Base-by-base conservation (phyloP, 2,888 invertebrate genomes). In the Plagiodera versicolora region DNA sequence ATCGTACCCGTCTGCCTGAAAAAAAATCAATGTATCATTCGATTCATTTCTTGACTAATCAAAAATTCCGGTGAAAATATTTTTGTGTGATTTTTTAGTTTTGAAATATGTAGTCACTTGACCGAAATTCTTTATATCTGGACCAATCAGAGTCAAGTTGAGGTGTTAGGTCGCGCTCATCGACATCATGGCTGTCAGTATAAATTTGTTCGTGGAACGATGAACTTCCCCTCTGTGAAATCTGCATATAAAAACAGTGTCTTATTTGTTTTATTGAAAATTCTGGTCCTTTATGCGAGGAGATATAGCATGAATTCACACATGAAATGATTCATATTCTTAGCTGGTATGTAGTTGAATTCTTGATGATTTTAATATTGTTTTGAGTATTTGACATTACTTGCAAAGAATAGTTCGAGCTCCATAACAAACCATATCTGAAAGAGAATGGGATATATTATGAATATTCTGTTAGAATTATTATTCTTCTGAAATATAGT, bases 171-270 rank as follows among this genome's bases (percentile, higher is more conserved):
- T 87, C 88, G 87, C 88, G 87, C 87, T 88, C 87, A 86, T 86
- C 87, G 85, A 87, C 90, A 91, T 90, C 88, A 92, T 93, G 92
- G 92, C 92, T 91, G 92, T 90, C 94, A 95, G 93, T 95, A 95
- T 95, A 95, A 91, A 95, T 92, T 90, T 92, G 91, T 90, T 88
- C 87, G 86, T 87, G 86, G 86, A 82, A 87, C 85, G 86, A 91
- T 91, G 90, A 87, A 86, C 86, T 89, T 88, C 90, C 90, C 91
- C 87, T 89, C 88, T 86, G 87, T 85, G 84, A 81, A 80, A 78
- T 75, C 77, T 74, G 73, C 71, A 74, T 71, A 76, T 74, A 74
- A 76, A 76, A 75, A 73, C 66, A 68, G 61, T 71, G 72, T 74
- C 75, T 74, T 72, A 66, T 70, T 70, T 74, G 74, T 68, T 71